Base-by-base conservation (phyloP, 2,888 invertebrate genomes). In the Phyllotreta striolata region DNA sequence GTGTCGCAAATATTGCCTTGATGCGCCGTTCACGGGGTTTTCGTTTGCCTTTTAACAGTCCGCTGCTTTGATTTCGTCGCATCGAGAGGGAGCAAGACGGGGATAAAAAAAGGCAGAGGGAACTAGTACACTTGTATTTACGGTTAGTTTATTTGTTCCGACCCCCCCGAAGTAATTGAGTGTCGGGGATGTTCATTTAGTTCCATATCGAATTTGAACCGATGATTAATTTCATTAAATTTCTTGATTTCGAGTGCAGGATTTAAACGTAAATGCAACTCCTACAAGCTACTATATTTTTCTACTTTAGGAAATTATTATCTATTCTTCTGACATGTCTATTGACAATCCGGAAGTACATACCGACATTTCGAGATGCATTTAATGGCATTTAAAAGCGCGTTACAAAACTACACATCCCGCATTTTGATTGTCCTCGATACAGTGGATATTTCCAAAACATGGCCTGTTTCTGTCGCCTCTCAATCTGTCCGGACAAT, bases 1-100 rank as follows among this genome's bases (percentile, higher is more conserved):
- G 75, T 78, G 78, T 78, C 76, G 78, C 78, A 77, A 79, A 78
- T 77, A 74, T 76, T 69, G 71, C 71, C 73, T 72, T 73, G 72
- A 70, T 72, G 71, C 70, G 66, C 66, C 62, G 72, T 72, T 70
- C 70, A 73, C 64, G 64, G 72, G 71, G 72, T 75, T 74, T 24
- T 24, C 75, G 75, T 74, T 73, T 72, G 73, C 73, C 75, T 75
- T 77, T 77, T 77, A 67, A 24, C 24, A 24, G 24, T 24, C 75
- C 67, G 72, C 66, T 70, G 62, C 52, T 52, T 35, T 49, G 35
- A 49, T 49, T 49, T 49, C 10, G 34, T 38, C 13, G 38, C 24
- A 24, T 3, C 24, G 24, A 24, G 24, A 24, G 24, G 24, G 24
- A 24, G 24, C 24, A 24, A 24, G 24, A 38, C 39, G 41, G 10